Percentiles rank a stretch among this genome's conserved stretches.
These are phyloP conservation scores for Grallaria varia DNA, from an alignment of 2,113 vertebrate genomes.

Conservation along the genomic window DNA sequence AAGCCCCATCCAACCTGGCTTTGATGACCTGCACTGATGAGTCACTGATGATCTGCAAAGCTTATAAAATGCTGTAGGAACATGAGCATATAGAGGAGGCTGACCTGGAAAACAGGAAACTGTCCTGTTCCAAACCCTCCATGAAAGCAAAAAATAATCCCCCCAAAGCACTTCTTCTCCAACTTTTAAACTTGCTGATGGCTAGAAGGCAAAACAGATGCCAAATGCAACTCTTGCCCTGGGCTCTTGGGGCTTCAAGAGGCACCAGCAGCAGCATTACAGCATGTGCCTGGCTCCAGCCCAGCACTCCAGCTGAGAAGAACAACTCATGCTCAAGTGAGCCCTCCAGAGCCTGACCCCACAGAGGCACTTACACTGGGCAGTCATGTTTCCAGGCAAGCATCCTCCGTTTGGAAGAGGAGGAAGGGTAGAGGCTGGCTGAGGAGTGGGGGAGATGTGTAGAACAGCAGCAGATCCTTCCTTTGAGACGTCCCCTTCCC, in stretches of 20 bases:
- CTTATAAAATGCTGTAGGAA: neutral
- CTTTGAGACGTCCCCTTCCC: slow-evolving; percentile 14
- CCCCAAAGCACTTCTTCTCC: neutral
- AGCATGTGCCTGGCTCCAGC: neutral
- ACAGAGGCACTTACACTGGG: accelerated
- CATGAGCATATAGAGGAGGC: neutral
- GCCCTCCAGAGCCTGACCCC: neutral
- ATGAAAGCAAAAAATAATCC: neutral
- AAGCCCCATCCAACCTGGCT: neutral
- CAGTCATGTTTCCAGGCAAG: neutral
- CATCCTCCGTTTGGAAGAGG: neutral
- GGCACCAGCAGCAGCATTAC: neutral
- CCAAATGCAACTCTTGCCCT: neutral
- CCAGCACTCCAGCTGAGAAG: neutral
- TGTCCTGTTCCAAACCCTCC: neutral
- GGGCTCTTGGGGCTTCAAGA: neutral
- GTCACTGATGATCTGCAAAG: accelerated
- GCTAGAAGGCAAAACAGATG: accelerated
- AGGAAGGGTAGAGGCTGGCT: neutral
- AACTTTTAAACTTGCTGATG: neutral
- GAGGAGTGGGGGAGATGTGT: neutral
- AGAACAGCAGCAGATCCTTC: neutral
- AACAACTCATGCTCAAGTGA: neutral
- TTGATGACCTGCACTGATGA: neutral
- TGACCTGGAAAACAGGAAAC: neutral